Percentiles rank a stretch among this genome's conserved stretches.
Evolutionary conservation across 1,140 invertebrate genomes (phyloP).

Genomic region (Dryas iulia): DNA sequence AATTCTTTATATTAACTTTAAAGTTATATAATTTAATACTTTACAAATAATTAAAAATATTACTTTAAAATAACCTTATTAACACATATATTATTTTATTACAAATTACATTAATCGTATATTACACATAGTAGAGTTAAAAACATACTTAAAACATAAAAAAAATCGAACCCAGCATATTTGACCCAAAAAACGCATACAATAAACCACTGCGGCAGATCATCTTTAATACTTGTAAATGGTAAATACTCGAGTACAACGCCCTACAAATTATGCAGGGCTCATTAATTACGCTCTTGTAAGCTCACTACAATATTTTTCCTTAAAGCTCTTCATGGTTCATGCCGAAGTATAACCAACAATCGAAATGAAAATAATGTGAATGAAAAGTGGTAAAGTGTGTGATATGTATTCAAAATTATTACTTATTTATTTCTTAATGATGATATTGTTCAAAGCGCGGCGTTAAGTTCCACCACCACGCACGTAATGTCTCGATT

Average conservation of each 20-base stretch:
- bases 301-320: conserved; percentile 14
- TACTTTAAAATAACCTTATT: neutral
- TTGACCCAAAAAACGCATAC: neutral
- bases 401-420: too few relatives aligned
- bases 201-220: neutral
- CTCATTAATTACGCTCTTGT: conserved; percentile 20
- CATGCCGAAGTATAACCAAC: neutral
- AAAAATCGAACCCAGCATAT: neutral
- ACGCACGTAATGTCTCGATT: too few relatives aligned
- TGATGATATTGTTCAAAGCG: too few relatives aligned
- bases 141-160: neutral
- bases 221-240: conserved; percentile 5
- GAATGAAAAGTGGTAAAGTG: neutral
- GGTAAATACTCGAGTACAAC: conserved; percentile 10
- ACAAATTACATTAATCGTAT: neutral
- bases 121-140: neutral
- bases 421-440: too few relatives aligned
- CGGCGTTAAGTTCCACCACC: too few relatives aligned
- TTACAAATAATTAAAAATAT: neutral
- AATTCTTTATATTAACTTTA: too few relatives aligned
- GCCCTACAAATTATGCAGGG: conserved; percentile 24
- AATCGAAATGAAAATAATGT: neutral
- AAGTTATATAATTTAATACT: too few relatives aligned
- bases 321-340: conserved; percentile 8
- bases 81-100: neutral